Percentiles rank a stretch among this genome's conserved stretches.
Conservation (phyloP, 2,888 invertebrate species). For the Allygus modestus region DNA sequence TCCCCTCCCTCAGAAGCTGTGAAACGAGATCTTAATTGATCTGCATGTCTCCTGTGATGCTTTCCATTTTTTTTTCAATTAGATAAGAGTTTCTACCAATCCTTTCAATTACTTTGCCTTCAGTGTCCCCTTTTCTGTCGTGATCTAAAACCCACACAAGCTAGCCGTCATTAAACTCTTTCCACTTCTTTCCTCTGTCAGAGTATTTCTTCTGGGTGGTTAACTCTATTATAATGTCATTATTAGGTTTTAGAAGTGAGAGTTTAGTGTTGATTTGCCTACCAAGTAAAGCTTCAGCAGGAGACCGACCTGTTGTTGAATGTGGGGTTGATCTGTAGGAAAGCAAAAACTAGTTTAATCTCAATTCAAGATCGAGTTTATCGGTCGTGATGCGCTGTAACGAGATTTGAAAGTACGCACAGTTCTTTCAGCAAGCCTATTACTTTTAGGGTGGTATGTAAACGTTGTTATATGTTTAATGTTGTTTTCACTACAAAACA, state of each 20-base stretch:
- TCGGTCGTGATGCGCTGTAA: constrained; percentile 53
- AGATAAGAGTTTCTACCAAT: neutral
- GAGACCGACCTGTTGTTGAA: constrained; percentile 66
- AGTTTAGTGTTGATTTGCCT: constrained; percentile 67
- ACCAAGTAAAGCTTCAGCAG: constrained; percentile 68
- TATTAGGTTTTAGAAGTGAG: constrained; percentile 64
- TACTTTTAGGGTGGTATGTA: constrained; percentile 68
- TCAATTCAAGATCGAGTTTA: constrained; percentile 62
- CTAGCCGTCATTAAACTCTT: neutral
- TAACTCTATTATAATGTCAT: neutral
- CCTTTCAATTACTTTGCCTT: neutral
- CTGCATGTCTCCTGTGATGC: neutral
- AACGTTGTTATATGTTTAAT: constrained; percentile 65
- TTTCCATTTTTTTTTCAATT: neutral
- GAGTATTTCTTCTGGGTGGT: neutral
- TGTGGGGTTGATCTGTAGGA: constrained; percentile 64
- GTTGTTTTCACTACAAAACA: constrained; percentile 64
- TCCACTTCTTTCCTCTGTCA: neutral
- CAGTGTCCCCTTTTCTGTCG: neutral
- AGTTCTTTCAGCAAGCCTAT: constrained; percentile 70
- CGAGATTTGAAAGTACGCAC: constrained; percentile 69
- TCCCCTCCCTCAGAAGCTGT: neutral
- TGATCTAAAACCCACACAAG: neutral
- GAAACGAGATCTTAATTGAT: constrained; percentile 1
- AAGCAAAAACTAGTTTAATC: constrained; percentile 61